Base-by-base conservation (phyloP, 2,888 invertebrate species). In the Parasteatoda lunata region DNA sequence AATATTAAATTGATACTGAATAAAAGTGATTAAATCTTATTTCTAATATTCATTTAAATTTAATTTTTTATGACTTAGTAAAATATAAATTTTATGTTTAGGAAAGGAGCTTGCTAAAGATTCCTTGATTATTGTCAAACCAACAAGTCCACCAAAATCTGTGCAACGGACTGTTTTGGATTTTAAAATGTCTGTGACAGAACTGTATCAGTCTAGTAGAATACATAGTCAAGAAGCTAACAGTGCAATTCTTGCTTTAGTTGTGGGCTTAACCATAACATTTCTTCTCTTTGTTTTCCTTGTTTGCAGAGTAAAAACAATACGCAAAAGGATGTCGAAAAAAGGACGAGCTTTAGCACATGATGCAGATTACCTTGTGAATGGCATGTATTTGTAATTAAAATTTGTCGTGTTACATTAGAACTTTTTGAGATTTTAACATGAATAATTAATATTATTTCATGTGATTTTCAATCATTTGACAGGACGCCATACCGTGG, bases 361-460 rank as follows among this genome's bases (percentile, higher is more conserved):
- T 92, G 98, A 98, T 93, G 97, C 98, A 0, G 98, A 98, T 93
- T 98, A 98, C 93, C 94, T 98, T 91, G 98, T 98, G 90, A 98
- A 98, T 93, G 98, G 98, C 91, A 98, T 98, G 98, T 98, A 98
- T 93, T 95, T 98, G 91, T 97, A 95, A 72, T 59, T n/a, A 8
- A 6, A 13, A 59, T 7, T 3, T 11, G 30, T 30, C 1, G 2
- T 30, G 30, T 30, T 30, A 30, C 30, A 30, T 30, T 30, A 30
- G 30, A 30, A 30, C 30, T 30, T 30, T 30, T 30, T 30, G 30
- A 2, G 30, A 30, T 30, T 30, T 30, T 30, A 30, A 30, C 30
- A 30, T 30, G 30, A 30, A 2, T 30, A 30, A 30, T 30, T 30
- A 30, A 30, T 30, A 1, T 30, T 30, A 30, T 30, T 30, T 30